Base-by-base conservation (phyloP, 2,113 vertebrate genomes). In the Cyanoliseus patagonus region DNA sequence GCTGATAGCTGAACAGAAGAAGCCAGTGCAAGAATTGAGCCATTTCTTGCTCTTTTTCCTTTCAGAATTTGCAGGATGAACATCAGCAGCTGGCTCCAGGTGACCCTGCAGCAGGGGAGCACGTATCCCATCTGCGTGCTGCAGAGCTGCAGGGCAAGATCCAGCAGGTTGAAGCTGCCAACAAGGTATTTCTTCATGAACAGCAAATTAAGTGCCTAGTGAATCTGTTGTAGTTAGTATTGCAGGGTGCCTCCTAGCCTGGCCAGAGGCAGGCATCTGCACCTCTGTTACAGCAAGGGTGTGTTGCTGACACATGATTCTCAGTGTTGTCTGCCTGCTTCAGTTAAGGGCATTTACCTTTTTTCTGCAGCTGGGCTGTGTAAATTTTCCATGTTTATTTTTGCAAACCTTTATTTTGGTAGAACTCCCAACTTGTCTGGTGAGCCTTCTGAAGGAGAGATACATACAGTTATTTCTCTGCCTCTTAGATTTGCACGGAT, bases 81-180 rank as follows among this genome's bases (percentile, higher is more conserved):
- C 8, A 39, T 75, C 98, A 97, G 46, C 98, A 97, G 90, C 91
- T 92, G 27, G 73, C 73, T 64, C 95, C 97, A 70, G 94, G 96
- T 41, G 97, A 98, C 22, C 53, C 87, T 24, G 94, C 98, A 39
- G 95, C 90, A 0, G 97, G 94, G 22, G 98, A 98, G 64, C 98
- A 97, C 51, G 86, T 97, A 13, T 92, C 96, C 0, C 87, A 98
- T 79, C 97, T 98, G 78, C 79, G 94, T 88, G 91, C 97, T 91
- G 97, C 97, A 63, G 98, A 99, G 94, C 97, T 98, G 62, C 98
- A 98, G 96, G 95, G 97, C 72, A 99, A 98, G 97, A 96, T 99
- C 97, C 98, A 98, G 88, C 97, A 98, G 46, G 98, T 96, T 16
- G 98, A 99, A 89, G 85, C 95, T 91, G 97, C 97, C 95, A 99